Base-by-base conservation (phyloP, 2,797 vertebrate genomes). In the Chaetophractus vellerosus region DNA sequence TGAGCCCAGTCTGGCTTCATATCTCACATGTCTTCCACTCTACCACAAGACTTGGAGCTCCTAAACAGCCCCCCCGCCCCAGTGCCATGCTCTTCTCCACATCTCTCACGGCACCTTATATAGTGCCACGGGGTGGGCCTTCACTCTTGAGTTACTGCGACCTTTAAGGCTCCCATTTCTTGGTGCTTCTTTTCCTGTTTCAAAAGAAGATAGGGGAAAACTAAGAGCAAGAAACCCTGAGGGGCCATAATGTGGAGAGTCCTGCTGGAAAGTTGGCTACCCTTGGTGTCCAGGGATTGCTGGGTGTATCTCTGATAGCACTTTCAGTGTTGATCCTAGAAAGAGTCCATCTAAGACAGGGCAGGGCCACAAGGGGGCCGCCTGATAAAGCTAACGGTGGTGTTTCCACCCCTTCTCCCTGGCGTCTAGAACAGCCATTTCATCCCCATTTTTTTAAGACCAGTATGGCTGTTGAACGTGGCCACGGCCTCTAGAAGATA, bases 121-220 rank as follows among this genome's bases (percentile, higher is more conserved):
- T 3, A 1, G 23, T 66, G 55, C 71, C 63, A 3, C 12, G 1
- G 8, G 24, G 11, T 31, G 3, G 26, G 16, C 38, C 69, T 68
- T 72, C 4, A 15, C 75, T 69, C 21, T 31, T 4, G 41, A 21
- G 2, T 31, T 72, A 11, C 52, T 64, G 24, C 57, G 50, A 36
- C 18, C 24, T 66, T 38, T 52, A 48, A 64, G 79, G 50, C 71
- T 78, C 55, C 12, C 55, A 38, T 89, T 57, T 76, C 69, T 69
- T 55, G 36, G 28, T 71, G 61, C 74, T 90, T 88, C n/a, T 81
- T 88, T 52, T 88, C 52, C 52, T 15, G 7, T 88, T 86, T 78
- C 36, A 79, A 74, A 90, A 74, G 16, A 28, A n/a, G 28, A 31
- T 52, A 64, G 69, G 15, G 55, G 45, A 57, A 89, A 4, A 36